Base-by-base conservation (phyloP, 2,797 vertebrate species). In the Microchirus variegatus region DNA sequence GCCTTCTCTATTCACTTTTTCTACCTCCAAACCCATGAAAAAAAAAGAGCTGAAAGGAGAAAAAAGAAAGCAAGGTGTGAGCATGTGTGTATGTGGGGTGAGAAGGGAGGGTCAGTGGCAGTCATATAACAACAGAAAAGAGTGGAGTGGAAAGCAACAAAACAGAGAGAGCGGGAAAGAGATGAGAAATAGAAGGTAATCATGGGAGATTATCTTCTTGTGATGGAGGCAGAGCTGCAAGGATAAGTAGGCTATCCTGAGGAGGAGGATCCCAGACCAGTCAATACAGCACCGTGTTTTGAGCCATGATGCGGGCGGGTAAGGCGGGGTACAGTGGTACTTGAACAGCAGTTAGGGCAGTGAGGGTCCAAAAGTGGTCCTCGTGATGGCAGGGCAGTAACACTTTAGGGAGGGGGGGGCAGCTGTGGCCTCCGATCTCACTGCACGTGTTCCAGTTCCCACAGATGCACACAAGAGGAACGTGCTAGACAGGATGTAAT, bases 121-220 rank as follows among this genome's bases (percentile, higher is more conserved):
- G 79, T 80, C 73, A 67, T 71, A 72, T 64, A 84, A 86, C 78
- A 85, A 81, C 73, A 73, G 77, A 78, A 54, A n/a, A 17, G 59
- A 84, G 70, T 77, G 67, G 67, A 83, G 81, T 82, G 82, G 77
- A 83, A 81, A 83, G 79, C 52, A 65, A 87, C 85, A 83, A 85
- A 87, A 84, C 77, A 84, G 74, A 81, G 51, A 75, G 67, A 69
- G 64, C 72, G 56, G 44, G 40, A 59, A 46, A 52, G 68, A 66
- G 78, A 84, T 81, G 83, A 87, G 87, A 89, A 90, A 88, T 84
- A 81, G 83, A 85, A 90, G 76, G 88, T 93, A 92, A 93, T 94
- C 88, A 91, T 77, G 73, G 87, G 84, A 92, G 90, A 92, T 93
- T 88, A 92, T 93, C 90, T 91, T 87, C 85, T 81, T 83, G 83